Evolutionary conservation across 1,140 invertebrate genomes (phyloP).

Genomic region (Babylonia areolata): DNA sequence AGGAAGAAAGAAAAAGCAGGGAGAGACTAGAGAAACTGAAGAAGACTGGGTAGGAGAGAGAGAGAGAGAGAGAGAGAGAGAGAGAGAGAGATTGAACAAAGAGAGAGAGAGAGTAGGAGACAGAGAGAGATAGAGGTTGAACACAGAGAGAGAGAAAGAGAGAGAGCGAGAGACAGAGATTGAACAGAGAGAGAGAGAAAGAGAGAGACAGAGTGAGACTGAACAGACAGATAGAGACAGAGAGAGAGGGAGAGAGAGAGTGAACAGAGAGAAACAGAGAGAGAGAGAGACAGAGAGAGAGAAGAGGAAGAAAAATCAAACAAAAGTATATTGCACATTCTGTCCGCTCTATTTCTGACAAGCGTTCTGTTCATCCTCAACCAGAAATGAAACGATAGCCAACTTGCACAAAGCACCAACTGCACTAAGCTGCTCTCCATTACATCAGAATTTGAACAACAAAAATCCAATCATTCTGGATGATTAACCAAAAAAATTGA

Average conservation of each 20-base stretch:
- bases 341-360: neutral
- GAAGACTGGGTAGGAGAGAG: neutral
- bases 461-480: too few species aligned
- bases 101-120: too few species aligned
- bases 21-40: too few species aligned
- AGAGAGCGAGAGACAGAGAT: neutral
- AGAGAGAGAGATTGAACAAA: conserved; percentile 7
- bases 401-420: neutral
- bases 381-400: conserved; percentile 4
- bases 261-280: neutral
- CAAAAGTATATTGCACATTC: neutral
- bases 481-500: too few species aligned
- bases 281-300: neutral
- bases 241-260: too few species aligned
- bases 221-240: too few species aligned
- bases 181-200: too few species aligned
- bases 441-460: neutral
- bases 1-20: too few species aligned
- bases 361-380: neutral
- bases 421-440: neutral
- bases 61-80: neutral
- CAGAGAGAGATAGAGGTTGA: too few species aligned
- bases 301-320: neutral
- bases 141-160: neutral
- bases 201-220: too few species aligned